Percentiles rank a stretch among this genome's conserved stretches.
Conservation (phyloP, 1,140 invertebrate genomes). For the Triops longicaudatus region DNA sequence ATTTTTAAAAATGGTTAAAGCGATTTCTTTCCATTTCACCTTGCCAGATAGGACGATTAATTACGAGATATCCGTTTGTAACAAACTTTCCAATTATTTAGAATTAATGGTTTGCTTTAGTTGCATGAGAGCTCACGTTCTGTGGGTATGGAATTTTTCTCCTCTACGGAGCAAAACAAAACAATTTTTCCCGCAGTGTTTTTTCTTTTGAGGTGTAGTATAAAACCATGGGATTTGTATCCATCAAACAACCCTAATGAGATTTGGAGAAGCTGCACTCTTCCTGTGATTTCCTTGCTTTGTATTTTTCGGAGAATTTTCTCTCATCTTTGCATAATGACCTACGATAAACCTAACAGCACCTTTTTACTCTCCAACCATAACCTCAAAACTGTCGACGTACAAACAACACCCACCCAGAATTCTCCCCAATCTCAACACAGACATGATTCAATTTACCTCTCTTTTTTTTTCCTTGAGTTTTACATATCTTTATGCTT, state of each 20-base stretch:
- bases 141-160: not conserved
- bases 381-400: not conserved
- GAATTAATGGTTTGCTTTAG: too few species aligned
- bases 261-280: not conserved
- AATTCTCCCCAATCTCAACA: not conserved
- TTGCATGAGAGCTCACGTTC: too few species aligned
- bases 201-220: not conserved
- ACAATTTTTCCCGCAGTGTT: not conserved
- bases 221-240: constrained; percentile 2
- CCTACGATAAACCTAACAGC: not conserved
- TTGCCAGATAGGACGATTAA: not conserved
- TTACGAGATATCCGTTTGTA: not conserved
- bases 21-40: not conserved
- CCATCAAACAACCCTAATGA: constrained; percentile 6
- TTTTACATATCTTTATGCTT: not conserved
- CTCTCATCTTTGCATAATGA: constrained; percentile 12
- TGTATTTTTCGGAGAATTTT: not conserved
- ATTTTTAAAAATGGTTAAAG: not conserved
- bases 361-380: not conserved
- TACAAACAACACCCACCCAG: not conserved
- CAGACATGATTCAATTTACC: not conserved
- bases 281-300: not conserved
- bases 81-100: too few species aligned
- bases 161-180: not conserved
- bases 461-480: not conserved